phyloP scores from a whole-genome alignment of 2,888 invertebrate genomes.

The Drosophila formosana region DNA sequence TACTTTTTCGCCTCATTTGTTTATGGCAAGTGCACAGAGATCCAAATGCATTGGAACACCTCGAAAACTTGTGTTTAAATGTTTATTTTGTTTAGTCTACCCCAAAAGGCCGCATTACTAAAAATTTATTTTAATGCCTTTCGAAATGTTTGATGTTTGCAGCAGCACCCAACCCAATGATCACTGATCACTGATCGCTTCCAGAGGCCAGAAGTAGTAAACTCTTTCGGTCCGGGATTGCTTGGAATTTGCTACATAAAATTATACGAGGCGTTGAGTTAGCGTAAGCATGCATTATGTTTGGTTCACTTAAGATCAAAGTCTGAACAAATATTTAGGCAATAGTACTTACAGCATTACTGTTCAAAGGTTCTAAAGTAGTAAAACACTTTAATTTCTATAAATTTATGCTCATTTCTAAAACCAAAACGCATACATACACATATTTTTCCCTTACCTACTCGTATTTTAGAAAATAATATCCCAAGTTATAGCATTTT shows the following conservation, averaged over 20 bases:
- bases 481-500: background rate
- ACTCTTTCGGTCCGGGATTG: slow-evolving; percentile 21
- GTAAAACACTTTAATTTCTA: background rate
- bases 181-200: background rate
- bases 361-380: background rate
- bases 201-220: background rate
- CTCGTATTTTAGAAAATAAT: no score
- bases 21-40: slow-evolving; percentile 51
- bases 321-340: slow-evolving; percentile 3
- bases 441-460: no score
- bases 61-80: slow-evolving; percentile 42
- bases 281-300: slow-evolving; percentile 52
- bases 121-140: slow-evolving; percentile 75
- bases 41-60: slow-evolving; percentile 43
- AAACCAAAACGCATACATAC: no score
- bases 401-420: background rate
- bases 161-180: slow-evolving; percentile 9
- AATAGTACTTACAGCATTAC: slow-evolving; percentile 2
- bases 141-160: slow-evolving; percentile 73
- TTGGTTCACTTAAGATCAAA: slow-evolving; percentile 3
- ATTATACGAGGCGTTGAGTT: slow-evolving; percentile 73
- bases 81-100: slow-evolving; percentile 80
- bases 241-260: slow-evolving; percentile 56
- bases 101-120: slow-evolving; percentile 71
- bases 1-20: slow-evolving; percentile 55